Conservation (phyloP, 2,113 vertebrate species). For the Paraplagusia blochii region DNA sequence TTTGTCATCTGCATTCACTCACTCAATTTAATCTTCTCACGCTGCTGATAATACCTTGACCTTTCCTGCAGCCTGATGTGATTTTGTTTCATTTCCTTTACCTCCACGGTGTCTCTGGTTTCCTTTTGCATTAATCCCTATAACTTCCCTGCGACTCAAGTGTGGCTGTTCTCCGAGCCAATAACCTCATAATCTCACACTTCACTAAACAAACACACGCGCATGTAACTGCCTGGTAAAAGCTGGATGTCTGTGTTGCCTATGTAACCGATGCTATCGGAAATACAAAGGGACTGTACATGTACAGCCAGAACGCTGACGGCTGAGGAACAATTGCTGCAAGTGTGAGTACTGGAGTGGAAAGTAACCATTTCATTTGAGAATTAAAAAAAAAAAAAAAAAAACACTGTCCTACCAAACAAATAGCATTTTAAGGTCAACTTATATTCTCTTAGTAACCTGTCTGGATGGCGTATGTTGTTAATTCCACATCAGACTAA, state of each 20-base stretch:
- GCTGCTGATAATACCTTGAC: slow-evolving; percentile 45
- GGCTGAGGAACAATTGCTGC: too few species aligned
- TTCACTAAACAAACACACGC: slow-evolving; percentile 46
- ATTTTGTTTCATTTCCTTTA: slow-evolving; percentile 49
- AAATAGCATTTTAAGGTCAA: too few species aligned
- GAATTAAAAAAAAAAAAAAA: too few species aligned
- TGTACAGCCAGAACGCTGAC: not conserved
- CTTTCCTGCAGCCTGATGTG: slow-evolving; percentile 44
- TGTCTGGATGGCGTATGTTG: too few species aligned
- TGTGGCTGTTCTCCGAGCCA: slow-evolving; percentile 34
- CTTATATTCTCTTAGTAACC: too few species aligned
- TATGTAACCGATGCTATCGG: slow-evolving; percentile 22
- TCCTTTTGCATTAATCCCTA: slow-evolving; percentile 36
- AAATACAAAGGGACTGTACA: not conserved
- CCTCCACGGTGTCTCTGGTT: slow-evolving; percentile 30
- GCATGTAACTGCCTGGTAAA: slow-evolving; percentile 24
- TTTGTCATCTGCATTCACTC: slow-evolving; percentile 37
- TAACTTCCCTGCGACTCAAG: slow-evolving; percentile 41
- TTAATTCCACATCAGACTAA: too few species aligned
- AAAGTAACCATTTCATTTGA: too few species aligned
- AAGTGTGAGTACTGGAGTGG: too few species aligned
- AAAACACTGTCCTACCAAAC: too few species aligned
- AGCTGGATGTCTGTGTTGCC: slow-evolving; percentile 33
- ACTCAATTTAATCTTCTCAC: slow-evolving; percentile 43
- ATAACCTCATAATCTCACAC: slow-evolving; percentile 65